Evolutionary conservation across 2,113 vertebrate genomes (phyloP).

Genomic region (Pteropus alecto): DNA sequence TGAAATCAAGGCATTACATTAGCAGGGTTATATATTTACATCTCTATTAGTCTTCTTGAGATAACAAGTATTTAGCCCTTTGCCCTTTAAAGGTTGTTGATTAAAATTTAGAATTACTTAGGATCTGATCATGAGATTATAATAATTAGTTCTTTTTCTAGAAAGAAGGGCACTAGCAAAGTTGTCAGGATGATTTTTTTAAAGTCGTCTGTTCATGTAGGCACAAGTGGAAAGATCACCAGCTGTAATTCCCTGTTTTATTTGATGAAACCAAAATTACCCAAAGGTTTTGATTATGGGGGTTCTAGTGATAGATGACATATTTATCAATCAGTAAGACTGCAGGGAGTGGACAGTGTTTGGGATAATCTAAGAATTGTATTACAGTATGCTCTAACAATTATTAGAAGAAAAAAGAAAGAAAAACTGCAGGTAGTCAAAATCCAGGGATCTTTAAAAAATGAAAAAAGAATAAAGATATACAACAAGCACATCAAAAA

Average conservation of each 20-base stretch:
- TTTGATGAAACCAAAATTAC: background rate
- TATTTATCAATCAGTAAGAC: background rate
- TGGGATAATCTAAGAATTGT: background rate
- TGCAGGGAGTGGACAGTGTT: background rate
- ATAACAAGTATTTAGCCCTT: background rate
- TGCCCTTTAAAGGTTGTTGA: background rate
- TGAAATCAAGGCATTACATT: background rate
- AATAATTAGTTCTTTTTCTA: slow-evolving; percentile 5
- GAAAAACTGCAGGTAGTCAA: background rate
- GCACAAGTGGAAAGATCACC: background rate
- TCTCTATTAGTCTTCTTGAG: background rate
- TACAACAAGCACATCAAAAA: background rate
- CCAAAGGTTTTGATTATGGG: background rate
- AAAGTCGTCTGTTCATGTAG: background rate
- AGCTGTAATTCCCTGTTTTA: background rate
- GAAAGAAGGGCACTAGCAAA: background rate
- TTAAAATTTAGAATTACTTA: slow-evolving; percentile 37
- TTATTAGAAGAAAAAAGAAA: background rate
- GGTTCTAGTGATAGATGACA: background rate
- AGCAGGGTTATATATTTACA: background rate
- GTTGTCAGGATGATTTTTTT: background rate
- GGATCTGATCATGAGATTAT: slow-evolving; percentile 19
- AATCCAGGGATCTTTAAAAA: background rate
- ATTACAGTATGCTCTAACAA: background rate
- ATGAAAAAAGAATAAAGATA: background rate